phyloP scores from a whole-genome alignment of 2,797 vertebrate genomes.

The Danio choprae region DNA sequence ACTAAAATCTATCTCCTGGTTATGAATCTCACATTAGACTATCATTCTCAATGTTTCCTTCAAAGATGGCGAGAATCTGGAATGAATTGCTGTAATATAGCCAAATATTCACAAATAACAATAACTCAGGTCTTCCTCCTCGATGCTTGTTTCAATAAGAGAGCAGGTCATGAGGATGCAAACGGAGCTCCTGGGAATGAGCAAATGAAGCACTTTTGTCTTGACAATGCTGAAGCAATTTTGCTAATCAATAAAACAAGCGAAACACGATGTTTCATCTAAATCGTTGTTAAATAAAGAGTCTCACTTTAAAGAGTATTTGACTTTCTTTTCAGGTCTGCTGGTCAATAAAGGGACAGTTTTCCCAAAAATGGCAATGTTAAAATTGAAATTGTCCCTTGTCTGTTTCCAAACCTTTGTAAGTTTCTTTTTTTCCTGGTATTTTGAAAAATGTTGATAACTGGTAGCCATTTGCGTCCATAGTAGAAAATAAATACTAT shows the following conservation, averaged over 20 bases:
- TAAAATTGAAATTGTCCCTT: too few relatives aligned
- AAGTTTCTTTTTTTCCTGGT: too few relatives aligned
- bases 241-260: slow-evolving; percentile 39
- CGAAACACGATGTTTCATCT: slow-evolving; percentile 30
- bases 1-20: slow-evolving; percentile 1
- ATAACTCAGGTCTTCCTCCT: slow-evolving; percentile 6
- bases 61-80: neutral
- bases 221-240: slow-evolving; percentile 22
- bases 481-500: too few relatives aligned
- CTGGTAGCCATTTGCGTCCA: too few relatives aligned
- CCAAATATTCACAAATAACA: slow-evolving; percentile 10
- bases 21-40: slow-evolving; percentile 31
- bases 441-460: too few relatives aligned
- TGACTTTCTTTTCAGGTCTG: neutral
- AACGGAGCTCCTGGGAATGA: slow-evolving; percentile 14
- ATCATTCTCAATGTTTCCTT: neutral
- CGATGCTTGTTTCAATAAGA: neutral
- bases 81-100: slow-evolving; percentile 30
- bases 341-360: neutral
- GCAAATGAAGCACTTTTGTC: slow-evolving; percentile 16
- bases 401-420: too few relatives aligned
- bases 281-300: slow-evolving; percentile 22
- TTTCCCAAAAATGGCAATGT: too few relatives aligned
- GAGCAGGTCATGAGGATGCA: slow-evolving; percentile 11
- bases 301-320: neutral